Evolutionary conservation across 2,113 vertebrate genomes (phyloP).

Genomic region (Chinchilla lanigera): DNA sequence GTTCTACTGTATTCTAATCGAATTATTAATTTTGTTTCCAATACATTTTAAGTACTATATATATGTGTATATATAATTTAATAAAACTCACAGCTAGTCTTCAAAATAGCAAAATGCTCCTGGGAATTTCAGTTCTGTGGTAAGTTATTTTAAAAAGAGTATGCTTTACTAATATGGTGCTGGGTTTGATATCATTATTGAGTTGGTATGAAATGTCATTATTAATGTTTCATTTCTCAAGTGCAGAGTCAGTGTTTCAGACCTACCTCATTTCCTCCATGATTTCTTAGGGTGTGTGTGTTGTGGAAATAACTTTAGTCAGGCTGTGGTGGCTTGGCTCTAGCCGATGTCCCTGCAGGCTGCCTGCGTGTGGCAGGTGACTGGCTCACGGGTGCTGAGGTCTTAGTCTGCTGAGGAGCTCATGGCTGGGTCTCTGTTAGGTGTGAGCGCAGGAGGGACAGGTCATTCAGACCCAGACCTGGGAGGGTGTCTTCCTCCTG

Average conservation of each 20-base stretch:
- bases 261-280: neutral
- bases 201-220: neutral
- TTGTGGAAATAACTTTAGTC: neutral
- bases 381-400: neutral
- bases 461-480: neutral
- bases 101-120: neutral
- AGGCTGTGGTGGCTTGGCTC: neutral
- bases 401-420: neutral
- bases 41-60: neutral
- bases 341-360: neutral
- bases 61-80: neutral
- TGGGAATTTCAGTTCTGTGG: neutral
- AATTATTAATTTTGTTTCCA: neutral
- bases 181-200: neutral
- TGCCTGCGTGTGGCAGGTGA: neutral
- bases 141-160: slow-evolving; percentile 32
- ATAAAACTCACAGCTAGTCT: neutral
- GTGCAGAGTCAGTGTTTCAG: neutral
- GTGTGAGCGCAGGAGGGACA: neutral
- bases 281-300: neutral
- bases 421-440: neutral
- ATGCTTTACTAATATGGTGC: neutral
- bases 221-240: neutral
- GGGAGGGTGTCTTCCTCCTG: neutral
- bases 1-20: neutral